Percentiles rank a stretch among this genome's conserved stretches.
These are phyloP conservation scores for Darevskia mixta DNA, from an alignment of 2,797 vertebrate genomes.

Conservation along the genomic window DNA sequence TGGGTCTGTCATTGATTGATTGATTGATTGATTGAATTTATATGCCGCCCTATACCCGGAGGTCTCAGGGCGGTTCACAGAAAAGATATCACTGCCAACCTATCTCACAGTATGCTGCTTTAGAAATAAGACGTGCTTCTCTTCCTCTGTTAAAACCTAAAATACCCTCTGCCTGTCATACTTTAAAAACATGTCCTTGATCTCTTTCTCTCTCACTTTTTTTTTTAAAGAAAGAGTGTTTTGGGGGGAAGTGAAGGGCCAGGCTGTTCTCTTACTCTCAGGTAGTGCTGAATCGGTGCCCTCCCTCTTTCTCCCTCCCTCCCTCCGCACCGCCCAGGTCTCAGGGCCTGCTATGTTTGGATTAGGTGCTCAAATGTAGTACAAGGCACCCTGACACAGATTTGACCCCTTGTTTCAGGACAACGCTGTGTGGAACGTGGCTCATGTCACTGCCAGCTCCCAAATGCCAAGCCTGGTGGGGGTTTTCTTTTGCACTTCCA, in stretches of 20 bases:
- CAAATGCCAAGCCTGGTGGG: conserved; percentile 12
- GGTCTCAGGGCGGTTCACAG: too few relatives aligned
- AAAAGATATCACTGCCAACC: too few relatives aligned
- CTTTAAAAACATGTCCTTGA: neutral
- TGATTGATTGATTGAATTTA: too few relatives aligned
- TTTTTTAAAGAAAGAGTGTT: neutral
- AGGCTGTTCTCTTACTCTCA: neutral
- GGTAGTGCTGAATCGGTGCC: neutral
- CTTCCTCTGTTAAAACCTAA: neutral
- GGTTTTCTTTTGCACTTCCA: conserved; percentile 23
- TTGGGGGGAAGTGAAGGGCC: neutral
- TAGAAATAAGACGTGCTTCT: conserved; percentile 1
- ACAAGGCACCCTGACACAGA: conserved; percentile 20
- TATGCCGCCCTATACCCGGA: too few relatives aligned
- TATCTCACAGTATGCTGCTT: too few relatives aligned
- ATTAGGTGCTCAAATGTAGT: neutral
- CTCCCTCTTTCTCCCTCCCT: neutral
- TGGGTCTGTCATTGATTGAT: too few relatives aligned
- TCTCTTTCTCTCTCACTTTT: neutral
- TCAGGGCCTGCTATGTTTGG: neutral
- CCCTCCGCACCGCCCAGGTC: too few relatives aligned
- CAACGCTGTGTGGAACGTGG: neutral
- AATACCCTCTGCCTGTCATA: neutral
- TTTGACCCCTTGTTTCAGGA: conserved; percentile 36
- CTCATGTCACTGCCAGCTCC: conserved; percentile 21